phyloP scores from a whole-genome alignment of 2,888 invertebrate species.

The Reticulitermes lucifugus region DNA sequence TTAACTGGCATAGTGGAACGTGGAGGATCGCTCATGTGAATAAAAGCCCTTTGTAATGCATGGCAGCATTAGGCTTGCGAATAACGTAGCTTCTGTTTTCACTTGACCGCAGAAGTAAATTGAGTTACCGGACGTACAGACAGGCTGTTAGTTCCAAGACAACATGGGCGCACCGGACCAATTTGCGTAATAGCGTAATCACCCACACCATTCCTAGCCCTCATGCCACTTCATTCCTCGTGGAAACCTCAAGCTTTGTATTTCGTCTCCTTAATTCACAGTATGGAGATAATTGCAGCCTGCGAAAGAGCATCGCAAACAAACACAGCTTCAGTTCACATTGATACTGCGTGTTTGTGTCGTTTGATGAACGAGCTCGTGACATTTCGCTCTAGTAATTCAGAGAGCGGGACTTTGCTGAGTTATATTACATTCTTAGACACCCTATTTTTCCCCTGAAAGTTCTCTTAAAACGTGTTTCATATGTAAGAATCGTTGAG shows the following conservation, averaged over 20 bases:
- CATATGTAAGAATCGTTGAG: neutral
- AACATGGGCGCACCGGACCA: slow-evolving; percentile 12
- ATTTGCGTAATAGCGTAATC: slow-evolving; percentile 22
- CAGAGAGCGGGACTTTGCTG: neutral
- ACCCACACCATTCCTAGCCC: neutral
- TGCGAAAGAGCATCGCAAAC: slow-evolving; percentile 15
- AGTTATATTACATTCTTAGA: slow-evolving; percentile 1
- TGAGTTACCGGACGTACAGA: neutral
- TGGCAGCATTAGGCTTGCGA: too few relatives aligned
- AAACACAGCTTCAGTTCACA: neutral
- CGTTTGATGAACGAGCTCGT: slow-evolving; percentile 5
- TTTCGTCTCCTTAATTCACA: slow-evolving; percentile 18
- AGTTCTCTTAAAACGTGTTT: neutral
- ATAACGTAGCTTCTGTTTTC: neutral
- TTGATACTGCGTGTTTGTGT: slow-evolving; percentile 4
- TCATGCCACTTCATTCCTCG: neutral
- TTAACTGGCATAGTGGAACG: too few relatives aligned
- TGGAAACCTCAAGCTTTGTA: slow-evolving; percentile 15
- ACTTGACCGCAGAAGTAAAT: neutral
- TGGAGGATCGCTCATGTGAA: too few relatives aligned
- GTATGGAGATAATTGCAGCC: slow-evolving; percentile 7
- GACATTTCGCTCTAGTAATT: neutral
- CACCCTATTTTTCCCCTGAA: neutral
- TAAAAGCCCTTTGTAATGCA: too few relatives aligned
- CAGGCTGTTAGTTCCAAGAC: neutral